Percentiles rank a stretch among this genome's conserved stretches.
Conservation (phyloP, 2,113 vertebrate genomes). For the Otocyon megalotis region DNA sequence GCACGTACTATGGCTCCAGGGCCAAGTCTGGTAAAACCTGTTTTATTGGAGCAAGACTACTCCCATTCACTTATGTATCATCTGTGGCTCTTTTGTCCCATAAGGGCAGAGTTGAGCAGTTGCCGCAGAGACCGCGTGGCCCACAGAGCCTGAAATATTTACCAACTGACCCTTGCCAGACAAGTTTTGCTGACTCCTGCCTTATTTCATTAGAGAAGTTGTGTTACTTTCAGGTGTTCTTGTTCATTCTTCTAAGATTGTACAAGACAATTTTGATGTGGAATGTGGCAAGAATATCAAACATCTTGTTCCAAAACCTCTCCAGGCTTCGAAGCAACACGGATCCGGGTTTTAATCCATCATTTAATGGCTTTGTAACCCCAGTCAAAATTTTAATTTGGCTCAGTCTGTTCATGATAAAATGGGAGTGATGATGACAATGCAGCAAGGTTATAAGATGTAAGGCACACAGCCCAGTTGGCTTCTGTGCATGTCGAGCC, state of each 20-base stretch:
- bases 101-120: neutral
- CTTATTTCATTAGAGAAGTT: neutral
- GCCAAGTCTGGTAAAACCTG: conserved; percentile 4
- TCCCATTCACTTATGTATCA: too few relatives aligned
- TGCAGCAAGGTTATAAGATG: neutral
- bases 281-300: neutral
- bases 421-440: neutral
- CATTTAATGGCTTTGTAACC: neutral
- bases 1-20: neutral
- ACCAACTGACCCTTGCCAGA: neutral
- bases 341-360: neutral
- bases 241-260: neutral
- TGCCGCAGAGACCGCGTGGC: neutral
- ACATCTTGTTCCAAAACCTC: neutral
- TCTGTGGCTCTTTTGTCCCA: neutral
- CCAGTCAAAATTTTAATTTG: conserved; percentile 11
- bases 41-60: neutral
- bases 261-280: neutral
- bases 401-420: neutral
- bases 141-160: neutral
- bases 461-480: too few relatives aligned
- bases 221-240: neutral
- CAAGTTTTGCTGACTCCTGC: neutral
- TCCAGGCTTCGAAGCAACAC: neutral
- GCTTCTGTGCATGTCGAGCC: neutral